Evolutionary conservation across 1,140 invertebrate species (phyloP), one percentile per base, ranked within the genome.

Genomic region (Cecropterus lyciades): DNA sequence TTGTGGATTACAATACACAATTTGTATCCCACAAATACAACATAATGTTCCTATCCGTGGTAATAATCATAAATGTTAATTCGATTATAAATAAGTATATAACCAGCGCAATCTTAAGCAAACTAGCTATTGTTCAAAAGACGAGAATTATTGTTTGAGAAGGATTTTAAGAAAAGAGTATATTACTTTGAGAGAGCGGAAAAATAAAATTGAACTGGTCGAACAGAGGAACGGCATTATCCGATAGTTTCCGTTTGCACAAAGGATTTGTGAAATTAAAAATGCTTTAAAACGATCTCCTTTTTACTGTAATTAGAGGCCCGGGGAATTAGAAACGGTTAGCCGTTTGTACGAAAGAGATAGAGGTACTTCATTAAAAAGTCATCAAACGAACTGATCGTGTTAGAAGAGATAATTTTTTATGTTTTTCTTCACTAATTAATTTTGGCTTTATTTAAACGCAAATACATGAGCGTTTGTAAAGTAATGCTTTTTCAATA

Each of bases 241-340:
- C 43, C 43, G 56, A 60, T 60, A 60, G 56, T 59, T 59, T 59
- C 56, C 56, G 56, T 59, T 59, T 46, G 56, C 43, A 59, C 56
- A 59, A 59, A 59, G 56, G 43, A 59, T 59, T 59, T 59, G 93
- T 65, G 48, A 65, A 55, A 65, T 69, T 60, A 48, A 53, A 67
- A 55, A 62, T 59, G 49, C 33, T 51, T 52, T 51, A 56, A 56
- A 70, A 45, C 55, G 55, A 27, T 57, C 55, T 17, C 40, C 55
- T 57, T 57, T 57, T 57, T 43, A 45, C 55, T 57, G 55, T 57
- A 57, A 57, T 57, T 57, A 57, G 55, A 57, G 42, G 46, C 43
- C 55, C 20, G 16, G 56, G 24, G 9, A 45, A 62, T 59, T 59
- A 49, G 57, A 49, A 49, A 48, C 11, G 30, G 45, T 20, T 49